Evolutionary conservation across 2,797 vertebrate species (phyloP).

Genomic region (Lagorchestes hirsutus): DNA sequence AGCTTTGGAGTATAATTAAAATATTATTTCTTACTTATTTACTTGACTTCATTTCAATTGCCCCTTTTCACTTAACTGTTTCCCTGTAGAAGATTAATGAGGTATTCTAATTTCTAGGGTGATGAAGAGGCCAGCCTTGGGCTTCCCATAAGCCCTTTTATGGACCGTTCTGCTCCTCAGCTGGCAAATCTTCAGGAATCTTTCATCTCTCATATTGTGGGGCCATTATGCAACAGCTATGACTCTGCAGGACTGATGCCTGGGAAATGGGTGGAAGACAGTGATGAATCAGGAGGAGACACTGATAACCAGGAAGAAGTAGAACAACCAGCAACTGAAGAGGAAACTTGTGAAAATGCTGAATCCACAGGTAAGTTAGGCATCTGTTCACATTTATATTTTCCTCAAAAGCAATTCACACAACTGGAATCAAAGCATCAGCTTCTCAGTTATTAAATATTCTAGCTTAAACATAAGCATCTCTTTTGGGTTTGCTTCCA

Average conservation of each 20-base stretch:
- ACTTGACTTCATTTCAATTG: constrained; percentile 9
- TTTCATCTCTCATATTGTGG: constrained; percentile 99
- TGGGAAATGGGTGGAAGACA: constrained; percentile 93
- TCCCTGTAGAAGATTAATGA: neutral
- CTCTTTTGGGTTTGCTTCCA: neutral
- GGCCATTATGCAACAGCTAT: constrained; percentile 97
- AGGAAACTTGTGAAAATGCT: constrained; percentile 91
- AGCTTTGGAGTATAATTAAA: neutral
- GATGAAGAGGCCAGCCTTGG: constrained; percentile 97
- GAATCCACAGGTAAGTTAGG: constrained; percentile 88
- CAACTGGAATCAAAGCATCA: neutral
- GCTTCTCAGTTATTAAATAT: neutral
- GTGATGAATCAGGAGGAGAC: constrained; percentile 89
- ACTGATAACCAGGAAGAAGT: constrained; percentile 90
- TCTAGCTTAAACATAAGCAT: neutral
- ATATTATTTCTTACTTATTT: neutral
- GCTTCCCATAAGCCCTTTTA: constrained; percentile 97
- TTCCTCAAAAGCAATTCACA: neutral
- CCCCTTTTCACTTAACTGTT: neutral
- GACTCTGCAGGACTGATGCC: constrained; percentile 96
- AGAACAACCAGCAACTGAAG: constrained; percentile 85
- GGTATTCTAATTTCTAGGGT: constrained; percentile 87
- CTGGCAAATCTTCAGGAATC: constrained; percentile 98
- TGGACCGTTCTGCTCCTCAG: constrained; percentile 98
- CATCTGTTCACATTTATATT: fast-evolving